Conservation (phyloP, 1,140 invertebrate genomes). For the Latrodectus geometricus region DNA sequence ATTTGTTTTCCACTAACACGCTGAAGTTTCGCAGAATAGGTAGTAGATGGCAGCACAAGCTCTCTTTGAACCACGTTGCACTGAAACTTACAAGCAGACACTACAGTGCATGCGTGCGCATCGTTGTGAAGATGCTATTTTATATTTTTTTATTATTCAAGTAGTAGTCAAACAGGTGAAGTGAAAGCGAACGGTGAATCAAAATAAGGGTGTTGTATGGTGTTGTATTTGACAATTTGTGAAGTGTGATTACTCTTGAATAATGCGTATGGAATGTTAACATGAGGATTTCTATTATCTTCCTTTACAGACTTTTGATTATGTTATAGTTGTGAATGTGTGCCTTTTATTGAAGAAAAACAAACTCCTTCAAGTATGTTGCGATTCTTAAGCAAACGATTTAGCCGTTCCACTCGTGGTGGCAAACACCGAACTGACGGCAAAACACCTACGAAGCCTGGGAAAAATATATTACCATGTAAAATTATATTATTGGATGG, state of each 20-base stretch:
- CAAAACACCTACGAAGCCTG: constrained; percentile 46
- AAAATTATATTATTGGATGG: constrained; percentile 90
- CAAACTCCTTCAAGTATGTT: constrained; percentile 63
- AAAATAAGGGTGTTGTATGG: constrained; percentile 10
- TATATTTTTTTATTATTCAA: constrained; percentile 24
- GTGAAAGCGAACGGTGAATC: neutral
- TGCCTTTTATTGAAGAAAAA: neutral
- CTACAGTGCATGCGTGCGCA: constrained; percentile 4
- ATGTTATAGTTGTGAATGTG: constrained; percentile 18
- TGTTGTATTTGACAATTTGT: constrained; percentile 4
- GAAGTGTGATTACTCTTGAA: constrained; percentile 17
- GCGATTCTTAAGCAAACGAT: constrained; percentile 66
- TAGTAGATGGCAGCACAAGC: constrained; percentile 36
- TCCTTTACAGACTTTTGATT: constrained; percentile 27
- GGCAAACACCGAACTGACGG: constrained; percentile 34
- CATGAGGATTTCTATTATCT: constrained; percentile 21
- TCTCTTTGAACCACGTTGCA: neutral
- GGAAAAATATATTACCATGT: constrained; percentile 74
- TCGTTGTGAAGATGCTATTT: neutral
- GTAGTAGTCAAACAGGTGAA: constrained; percentile 60
- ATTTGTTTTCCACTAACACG: too few species aligned
- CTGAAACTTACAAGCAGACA: neutral
- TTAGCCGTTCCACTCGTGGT: constrained; percentile 63
- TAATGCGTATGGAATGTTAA: constrained; percentile 25
- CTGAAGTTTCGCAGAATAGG: neutral